Evolutionary conservation across 2,113 vertebrate species (phyloP), one percentile per base, ranked within the genome.

Genomic region (Lepisosteus osseus): DNA sequence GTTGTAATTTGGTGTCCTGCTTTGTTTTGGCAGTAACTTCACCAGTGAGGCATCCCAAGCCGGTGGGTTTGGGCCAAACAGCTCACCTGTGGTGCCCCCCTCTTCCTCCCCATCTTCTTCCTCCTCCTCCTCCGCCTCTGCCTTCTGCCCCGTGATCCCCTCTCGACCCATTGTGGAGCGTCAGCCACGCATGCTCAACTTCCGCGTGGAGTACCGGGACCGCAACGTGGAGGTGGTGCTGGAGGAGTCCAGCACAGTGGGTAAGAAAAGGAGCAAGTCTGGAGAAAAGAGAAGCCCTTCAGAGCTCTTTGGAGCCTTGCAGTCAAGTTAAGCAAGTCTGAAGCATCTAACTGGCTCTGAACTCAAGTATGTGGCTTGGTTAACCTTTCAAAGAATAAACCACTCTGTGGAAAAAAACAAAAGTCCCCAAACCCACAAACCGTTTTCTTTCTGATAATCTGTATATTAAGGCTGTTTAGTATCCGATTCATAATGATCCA

Each of bases 141-240:
- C 94, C 0, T 97, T 96, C 88, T 97, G 93, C 84, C 94, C 96
- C 0, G 86, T 94, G 85, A 85, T 92, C 83, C 83, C 94, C 71
- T 89, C 94, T 47, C 93, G 96, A 87, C 96, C 95, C 83, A 95
- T 98, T 75, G 90, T 99, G 81, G 97, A 99, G 88, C 92, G 95
- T 14, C 97, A 97, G 13, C 92, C 96, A 40, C 93, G 97, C 44
- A 96, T 99, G 96, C 89, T 99, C 64, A 94, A 97, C 88, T 98
- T 99, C 88, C 94, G 87, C 72, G 95, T 99, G 80, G 97, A 99
- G 80, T 99, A 99, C 89, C 94, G 97, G 84, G 95, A 98, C 81
- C 94, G 93, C 79, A 90, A 90, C 57, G 92, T 97, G 80, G 96
- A 98, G 79, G 94, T 99, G 83, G 95, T 99, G 77, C 89, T 99